phyloP scores from a whole-genome alignment of 2,113 vertebrate species.

The Salvelinus fontinalis region DNA sequence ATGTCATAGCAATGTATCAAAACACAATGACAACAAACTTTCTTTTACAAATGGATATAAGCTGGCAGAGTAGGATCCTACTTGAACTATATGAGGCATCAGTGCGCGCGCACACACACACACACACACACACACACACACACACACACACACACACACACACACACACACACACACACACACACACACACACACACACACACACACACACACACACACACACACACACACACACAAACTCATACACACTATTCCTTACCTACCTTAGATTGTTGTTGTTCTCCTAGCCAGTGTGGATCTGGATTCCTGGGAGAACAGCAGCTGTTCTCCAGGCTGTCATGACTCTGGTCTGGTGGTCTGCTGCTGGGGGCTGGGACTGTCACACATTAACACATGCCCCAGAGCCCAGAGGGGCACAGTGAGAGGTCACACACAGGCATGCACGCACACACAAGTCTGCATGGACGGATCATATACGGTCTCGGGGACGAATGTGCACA shows the following conservation, averaged over 20 bases:
- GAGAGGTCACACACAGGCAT: neutral
- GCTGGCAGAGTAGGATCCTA: neutral
- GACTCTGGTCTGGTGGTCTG: neutral
- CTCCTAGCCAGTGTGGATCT: neutral
- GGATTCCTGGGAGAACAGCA: neutral
- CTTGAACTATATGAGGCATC: neutral
- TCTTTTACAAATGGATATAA: no score
- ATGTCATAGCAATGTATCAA: neutral
- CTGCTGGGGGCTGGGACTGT: no score
- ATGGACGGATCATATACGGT: no score
- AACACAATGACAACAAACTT: neutral
- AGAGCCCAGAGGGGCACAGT: neutral
- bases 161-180: no score
- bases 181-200: no score
- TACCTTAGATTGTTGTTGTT: neutral
- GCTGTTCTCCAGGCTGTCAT: neutral
- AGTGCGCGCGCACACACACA: accelerated
- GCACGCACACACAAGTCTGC: neutral
- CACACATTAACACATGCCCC: neutral
- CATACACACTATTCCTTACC: neutral
- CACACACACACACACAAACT: neutral
- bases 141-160: no score
- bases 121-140: no score
- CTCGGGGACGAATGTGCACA: neutral
- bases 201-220: neutral